Evolutionary conservation across 2,888 invertebrate species (phyloP), one percentile per base, ranked within the genome.

Genomic region (Sarcophaga variegata): DNA sequence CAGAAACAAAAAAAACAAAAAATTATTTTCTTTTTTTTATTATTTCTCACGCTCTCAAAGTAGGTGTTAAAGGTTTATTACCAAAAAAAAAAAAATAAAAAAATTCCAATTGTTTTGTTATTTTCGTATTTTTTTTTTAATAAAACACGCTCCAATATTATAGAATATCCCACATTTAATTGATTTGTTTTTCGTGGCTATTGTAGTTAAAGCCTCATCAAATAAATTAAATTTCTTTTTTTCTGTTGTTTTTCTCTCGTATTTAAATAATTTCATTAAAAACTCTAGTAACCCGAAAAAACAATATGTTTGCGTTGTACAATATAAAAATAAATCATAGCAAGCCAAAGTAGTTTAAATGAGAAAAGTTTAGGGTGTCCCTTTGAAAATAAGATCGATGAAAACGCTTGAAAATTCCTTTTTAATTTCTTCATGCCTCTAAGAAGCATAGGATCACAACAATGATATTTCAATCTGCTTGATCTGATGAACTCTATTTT

Each of bases 81-180:
- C 59, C 25, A 25, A n/a, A 45, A 45, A 37, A 10, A 22, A n/a
- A 59, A 67, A 79, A 64, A 66, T 25, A 22, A 22, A n/a, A 59
- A 67, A 79, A 64, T 60, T 47, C 45, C 59, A 71, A 79, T 70
- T 83, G 70, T 79, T 79, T 83, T 83, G 79, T 83, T 79, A 11
- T 14, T 14, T 54, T 54, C 14, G 17, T 54, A 54, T 54, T 54
- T 54, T 14, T 12, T 49, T 54, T 54, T 54, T 54, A 54, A 14
- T 54, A 54, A 54, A 54, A 37, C 37, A 1, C 54, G 14, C 54
- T 54, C 17, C 10, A 14, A 54, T 17, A 54, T 54, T 37, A 2
- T 37, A 37, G 8, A 2, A 67, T 6, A n/a, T 14, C 69, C n/a
- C 67, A 69, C 17, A 37, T 25, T 20, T 45, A 69, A 37, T 62